Base-by-base conservation (phyloP, 2,113 vertebrate genomes). In the Maccullochella peelii region DNA sequence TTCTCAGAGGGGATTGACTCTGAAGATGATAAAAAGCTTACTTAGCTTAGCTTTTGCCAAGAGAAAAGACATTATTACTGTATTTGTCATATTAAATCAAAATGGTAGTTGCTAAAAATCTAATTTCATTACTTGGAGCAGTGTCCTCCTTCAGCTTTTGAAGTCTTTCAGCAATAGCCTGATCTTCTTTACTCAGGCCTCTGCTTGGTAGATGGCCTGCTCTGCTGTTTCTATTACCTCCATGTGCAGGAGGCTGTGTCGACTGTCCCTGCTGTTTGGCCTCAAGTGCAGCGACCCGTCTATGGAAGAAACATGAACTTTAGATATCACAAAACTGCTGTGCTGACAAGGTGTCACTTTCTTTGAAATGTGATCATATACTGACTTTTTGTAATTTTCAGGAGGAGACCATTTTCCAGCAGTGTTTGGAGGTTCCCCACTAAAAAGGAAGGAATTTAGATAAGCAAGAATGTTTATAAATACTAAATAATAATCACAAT, bases 241-340 rank as follows among this genome's bases (percentile, higher is more conserved):
- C 92, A 49, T 86, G 93, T 73, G 84, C 91, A 50, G 54, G 21
- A 54, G 93, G 83, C 23, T 92, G 88, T 15, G 82, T 69, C 14
- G 87, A 68, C 67, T 94, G 95, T 57, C 93, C 95, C 83, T 97
- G 86, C 55, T 93, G 96, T 91, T 96, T 97, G 86, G 97, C 96
- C 87, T 99, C 97, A 68, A 97, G 83, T 58, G 97, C 97, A 91
- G 98, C 97, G 25, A 99, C 94, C 23, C 97, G 96, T 86, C 98
- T 99, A 77, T 49, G 59, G 85, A 85, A 84, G 70, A 79, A 89
- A 83, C 2, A 15, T 20, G 16, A 38, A 67, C n/a, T 75, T 84
- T 57, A 84, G 3, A 74, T 38, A 52, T 66, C 36, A 25, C 7
- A 2, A 83, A 70, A 55, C 44, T 36, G 18, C 30, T 65, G 9